A percentile compares a stretch with the other conserved stretches of the same genome.
Evolutionary conservation across 2,888 invertebrate species (phyloP).

Genomic region (Conomelus anceps): DNA sequence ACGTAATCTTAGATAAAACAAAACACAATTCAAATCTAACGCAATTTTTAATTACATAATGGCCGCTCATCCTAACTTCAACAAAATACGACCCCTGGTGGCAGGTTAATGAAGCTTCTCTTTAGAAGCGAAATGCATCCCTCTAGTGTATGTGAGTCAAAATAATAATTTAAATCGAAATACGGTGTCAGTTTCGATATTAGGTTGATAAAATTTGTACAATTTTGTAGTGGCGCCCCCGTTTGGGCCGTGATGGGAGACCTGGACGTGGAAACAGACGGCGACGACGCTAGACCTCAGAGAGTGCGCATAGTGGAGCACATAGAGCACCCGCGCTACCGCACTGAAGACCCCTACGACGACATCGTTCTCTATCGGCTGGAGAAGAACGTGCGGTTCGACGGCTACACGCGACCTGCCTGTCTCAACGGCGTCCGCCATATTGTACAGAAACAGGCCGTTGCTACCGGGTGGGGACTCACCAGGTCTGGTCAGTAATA

Average conservation of each 20-base stretch:
- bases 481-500: background rate
- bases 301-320: background rate
- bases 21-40: too few species aligned
- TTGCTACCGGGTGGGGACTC: background rate
- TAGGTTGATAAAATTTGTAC: too few species aligned
- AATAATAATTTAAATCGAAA: too few species aligned
- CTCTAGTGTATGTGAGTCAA: too few species aligned
- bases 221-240: background rate
- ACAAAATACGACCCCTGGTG: too few species aligned
- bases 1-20: too few species aligned
- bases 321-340: background rate
- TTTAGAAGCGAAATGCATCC: too few species aligned
- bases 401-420: background rate
- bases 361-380: background rate
- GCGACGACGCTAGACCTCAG: background rate
- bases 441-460: background rate
- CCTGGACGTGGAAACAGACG: background rate
- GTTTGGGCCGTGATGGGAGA: background rate
- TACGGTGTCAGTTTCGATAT: too few species aligned
- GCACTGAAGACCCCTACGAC: background rate
- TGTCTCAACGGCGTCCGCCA: background rate
- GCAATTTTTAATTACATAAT: too few species aligned
- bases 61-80: too few species aligned
- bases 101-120: too few species aligned
- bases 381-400: background rate